phyloP scores from a whole-genome alignment of 1,140 invertebrate genomes.

The Popillia japonica region DNA sequence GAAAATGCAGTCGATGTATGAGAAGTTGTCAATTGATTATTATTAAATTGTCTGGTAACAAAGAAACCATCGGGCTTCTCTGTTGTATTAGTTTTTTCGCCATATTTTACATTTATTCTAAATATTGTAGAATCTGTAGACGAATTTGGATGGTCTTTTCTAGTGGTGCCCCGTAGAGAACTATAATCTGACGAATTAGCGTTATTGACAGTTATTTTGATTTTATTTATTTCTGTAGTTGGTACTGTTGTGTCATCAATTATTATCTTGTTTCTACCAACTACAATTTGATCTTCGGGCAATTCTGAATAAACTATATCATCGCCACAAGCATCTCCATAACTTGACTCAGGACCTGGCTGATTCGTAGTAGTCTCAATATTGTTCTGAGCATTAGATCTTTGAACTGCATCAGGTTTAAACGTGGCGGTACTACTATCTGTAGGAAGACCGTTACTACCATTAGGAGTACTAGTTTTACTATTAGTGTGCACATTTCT shows the following conservation, averaged over 20 bases:
- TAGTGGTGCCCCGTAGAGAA: background rate
- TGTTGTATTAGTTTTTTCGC: background rate
- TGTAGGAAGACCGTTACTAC: background rate
- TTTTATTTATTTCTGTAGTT: background rate
- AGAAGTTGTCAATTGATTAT: background rate
- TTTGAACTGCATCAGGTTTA: background rate
- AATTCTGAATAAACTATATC: constrained; percentile 20
- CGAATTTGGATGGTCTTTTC: background rate
- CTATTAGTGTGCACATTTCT: background rate
- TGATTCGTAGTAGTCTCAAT: background rate
- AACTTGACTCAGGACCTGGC: background rate
- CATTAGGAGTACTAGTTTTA: background rate
- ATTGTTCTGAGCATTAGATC: background rate
- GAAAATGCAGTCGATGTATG: background rate
- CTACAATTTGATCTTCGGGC: constrained; percentile 5
- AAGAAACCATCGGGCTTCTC: constrained; percentile 20
- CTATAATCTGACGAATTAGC: background rate
- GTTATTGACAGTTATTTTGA: constrained; percentile 7
- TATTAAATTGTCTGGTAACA: background rate
- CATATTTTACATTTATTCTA: constrained; percentile 3
- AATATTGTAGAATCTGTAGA: constrained; percentile 22
- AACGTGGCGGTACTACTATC: background rate
- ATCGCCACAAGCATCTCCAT: background rate
- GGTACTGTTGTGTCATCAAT: constrained; percentile 17
- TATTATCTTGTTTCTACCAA: background rate